Evolutionary conservation across 1,140 invertebrate genomes (phyloP).

Genomic region (Magallana angulata): DNA sequence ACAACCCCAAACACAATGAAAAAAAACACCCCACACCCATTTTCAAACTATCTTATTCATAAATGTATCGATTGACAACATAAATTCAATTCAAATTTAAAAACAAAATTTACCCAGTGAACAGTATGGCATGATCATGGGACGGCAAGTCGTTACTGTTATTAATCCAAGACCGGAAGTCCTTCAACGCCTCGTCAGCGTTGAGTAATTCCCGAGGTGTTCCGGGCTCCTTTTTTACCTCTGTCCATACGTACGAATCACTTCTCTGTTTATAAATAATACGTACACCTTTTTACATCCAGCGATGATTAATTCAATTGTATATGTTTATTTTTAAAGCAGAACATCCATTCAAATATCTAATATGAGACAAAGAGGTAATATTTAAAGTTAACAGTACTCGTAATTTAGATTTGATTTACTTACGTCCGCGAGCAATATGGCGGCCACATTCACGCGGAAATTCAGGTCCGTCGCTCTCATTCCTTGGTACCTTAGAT

Average conservation of each 20-base stretch:
- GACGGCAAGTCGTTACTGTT: conserved; percentile 48
- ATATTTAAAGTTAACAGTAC: too few relatives aligned
- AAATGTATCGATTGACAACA: background rate
- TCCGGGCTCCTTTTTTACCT: conserved; percentile 52
- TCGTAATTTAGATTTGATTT: too few relatives aligned
- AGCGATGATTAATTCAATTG: too few relatives aligned
- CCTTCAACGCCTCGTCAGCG: conserved; percentile 54
- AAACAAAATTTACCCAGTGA: conserved; percentile 58
- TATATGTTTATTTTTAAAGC: too few relatives aligned
- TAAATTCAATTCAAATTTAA: background rate
- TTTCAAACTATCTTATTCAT: background rate
- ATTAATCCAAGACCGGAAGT: conserved; percentile 59
- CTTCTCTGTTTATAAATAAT: conserved; percentile 34
- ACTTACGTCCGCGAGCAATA: conserved; percentile 60
- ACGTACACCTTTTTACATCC: too few relatives aligned
- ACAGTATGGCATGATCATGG: conserved; percentile 66
- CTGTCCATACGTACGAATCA: conserved; percentile 59
- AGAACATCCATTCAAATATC: too few relatives aligned
- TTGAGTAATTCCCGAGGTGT: conserved; percentile 50
- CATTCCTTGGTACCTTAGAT: conserved; percentile 48
- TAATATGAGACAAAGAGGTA: too few relatives aligned
- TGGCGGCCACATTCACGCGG: conserved; percentile 50
- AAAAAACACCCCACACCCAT: background rate
- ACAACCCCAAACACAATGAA: background rate
- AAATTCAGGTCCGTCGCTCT: conserved; percentile 44